These are phyloP conservation scores for Macrochelys suwanniensis DNA, from an alignment of 2,797 vertebrate species.

Conservation along the genomic window DNA sequence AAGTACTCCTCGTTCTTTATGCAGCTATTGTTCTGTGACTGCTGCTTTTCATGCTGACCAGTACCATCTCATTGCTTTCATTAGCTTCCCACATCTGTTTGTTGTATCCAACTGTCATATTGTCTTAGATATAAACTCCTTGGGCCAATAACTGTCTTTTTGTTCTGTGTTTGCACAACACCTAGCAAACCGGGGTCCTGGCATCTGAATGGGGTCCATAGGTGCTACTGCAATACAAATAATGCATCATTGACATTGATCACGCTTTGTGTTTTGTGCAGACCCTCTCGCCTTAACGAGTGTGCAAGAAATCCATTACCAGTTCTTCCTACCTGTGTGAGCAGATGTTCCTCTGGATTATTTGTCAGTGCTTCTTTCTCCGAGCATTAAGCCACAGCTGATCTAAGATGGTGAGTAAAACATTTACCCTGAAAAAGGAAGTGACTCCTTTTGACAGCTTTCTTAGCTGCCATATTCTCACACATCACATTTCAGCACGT, in stretches of 20 bases:
- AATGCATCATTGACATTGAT: neutral
- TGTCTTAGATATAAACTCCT: neutral
- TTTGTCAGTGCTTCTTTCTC: neutral
- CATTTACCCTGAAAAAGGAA: neutral
- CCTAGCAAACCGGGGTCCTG: neutral
- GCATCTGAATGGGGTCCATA: neutral
- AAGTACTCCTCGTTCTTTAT: too few species aligned
- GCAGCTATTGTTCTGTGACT: neutral
- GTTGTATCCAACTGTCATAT: neutral
- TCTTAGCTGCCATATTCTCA: neutral
- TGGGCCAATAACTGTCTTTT: neutral
- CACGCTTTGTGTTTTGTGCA: neutral
- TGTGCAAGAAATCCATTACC: neutral
- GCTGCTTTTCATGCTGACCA: neutral
- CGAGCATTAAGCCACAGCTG: neutral
- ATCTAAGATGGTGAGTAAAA: neutral
- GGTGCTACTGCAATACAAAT: neutral
- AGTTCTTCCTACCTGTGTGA: neutral
- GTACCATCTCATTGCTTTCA: neutral
- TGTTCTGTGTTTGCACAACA: neutral
- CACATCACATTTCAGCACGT: neutral
- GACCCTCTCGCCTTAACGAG: neutral
- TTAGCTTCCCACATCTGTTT: neutral
- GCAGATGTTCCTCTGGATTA: neutral
- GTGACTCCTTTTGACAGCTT: neutral